A percentile compares a stretch with the other conserved stretches of the same genome.
phyloP scores from a whole-genome alignment of 2,113 vertebrate species.

The Kryptolebias marmoratus region DNA sequence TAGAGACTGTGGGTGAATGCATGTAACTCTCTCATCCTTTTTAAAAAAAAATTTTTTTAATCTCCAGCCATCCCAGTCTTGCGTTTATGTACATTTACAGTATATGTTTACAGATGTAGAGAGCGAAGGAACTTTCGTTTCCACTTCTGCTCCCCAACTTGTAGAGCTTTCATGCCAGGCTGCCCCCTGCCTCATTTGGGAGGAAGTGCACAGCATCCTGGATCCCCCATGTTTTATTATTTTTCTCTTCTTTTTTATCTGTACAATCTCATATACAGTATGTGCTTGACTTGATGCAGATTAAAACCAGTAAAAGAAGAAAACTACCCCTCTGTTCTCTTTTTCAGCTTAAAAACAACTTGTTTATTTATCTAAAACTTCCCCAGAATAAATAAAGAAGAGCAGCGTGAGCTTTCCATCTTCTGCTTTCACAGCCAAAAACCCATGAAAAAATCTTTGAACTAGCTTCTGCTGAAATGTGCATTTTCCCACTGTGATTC shows the following conservation, averaged over 20 bases:
- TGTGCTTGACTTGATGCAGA: not conserved
- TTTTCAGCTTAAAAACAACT: conserved; percentile 12
- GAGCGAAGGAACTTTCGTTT: conserved; percentile 46
- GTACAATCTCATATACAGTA: not conserved
- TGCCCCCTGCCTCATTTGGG: conserved; percentile 76
- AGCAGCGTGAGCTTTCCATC: conserved; percentile 22
- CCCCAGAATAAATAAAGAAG: conserved; percentile 50
- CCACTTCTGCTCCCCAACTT: conserved; percentile 29
- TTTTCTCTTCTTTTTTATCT: not conserved
- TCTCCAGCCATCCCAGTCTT: conserved; percentile 28
- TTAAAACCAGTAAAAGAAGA: conserved; percentile 7
- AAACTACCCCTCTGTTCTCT: not conserved
- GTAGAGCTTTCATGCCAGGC: conserved; percentile 62
- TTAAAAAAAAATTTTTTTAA: conserved; percentile 30
- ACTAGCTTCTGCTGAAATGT: not conserved
- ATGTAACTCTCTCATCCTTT: conserved; percentile 39
- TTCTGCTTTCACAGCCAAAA: conserved; percentile 56
- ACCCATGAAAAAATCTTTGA: conserved; percentile 17
- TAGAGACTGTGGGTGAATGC: conserved; percentile 4
- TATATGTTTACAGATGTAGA: conserved; percentile 35
- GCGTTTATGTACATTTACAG: conserved; percentile 42
- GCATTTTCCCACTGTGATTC: not conserved
- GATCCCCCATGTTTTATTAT: not conserved
- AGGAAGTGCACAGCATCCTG: conserved; percentile 20
- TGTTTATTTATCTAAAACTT: conserved; percentile 44